phyloP scores from a whole-genome alignment of 2,797 vertebrate genomes.

The Percopsis omiscomaycus region DNA sequence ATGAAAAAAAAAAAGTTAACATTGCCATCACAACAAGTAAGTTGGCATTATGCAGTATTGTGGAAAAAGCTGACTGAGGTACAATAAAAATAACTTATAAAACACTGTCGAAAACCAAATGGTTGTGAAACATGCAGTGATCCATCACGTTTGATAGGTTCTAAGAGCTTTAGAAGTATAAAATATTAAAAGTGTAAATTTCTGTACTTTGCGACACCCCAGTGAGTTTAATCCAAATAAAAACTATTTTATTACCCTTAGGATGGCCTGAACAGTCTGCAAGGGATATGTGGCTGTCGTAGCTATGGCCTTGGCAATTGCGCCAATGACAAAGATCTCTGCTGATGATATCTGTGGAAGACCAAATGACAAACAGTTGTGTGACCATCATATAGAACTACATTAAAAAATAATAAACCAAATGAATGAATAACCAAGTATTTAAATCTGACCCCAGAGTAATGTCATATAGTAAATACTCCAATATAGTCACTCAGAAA shows the following conservation, averaged over 20 bases:
- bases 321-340: conserved; percentile 82
- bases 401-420: not conserved
- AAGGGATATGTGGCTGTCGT: conserved; percentile 82
- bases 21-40: too few relatives aligned
- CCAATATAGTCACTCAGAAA: not conserved
- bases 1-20: too few relatives aligned
- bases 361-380: not conserved
- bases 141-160: not conserved
- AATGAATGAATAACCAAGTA: not conserved
- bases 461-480: not conserved
- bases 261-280: conserved; percentile 81
- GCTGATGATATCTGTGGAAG: conserved; percentile 75
- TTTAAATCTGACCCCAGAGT: not conserved
- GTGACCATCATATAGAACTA: too few relatives aligned
- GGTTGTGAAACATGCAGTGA: too few relatives aligned
- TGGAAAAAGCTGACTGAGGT: too few relatives aligned
- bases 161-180: not conserved
- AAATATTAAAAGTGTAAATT: not conserved
- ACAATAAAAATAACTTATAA: too few relatives aligned
- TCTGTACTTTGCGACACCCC: too few relatives aligned
- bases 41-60: too few relatives aligned
- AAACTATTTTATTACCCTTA: conserved; percentile 70
- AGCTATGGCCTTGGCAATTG: conserved; percentile 80
- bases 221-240: too few relatives aligned
- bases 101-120: too few relatives aligned